Conservation (phyloP, 2,888 invertebrate species). For the Eulithis testata region DNA sequence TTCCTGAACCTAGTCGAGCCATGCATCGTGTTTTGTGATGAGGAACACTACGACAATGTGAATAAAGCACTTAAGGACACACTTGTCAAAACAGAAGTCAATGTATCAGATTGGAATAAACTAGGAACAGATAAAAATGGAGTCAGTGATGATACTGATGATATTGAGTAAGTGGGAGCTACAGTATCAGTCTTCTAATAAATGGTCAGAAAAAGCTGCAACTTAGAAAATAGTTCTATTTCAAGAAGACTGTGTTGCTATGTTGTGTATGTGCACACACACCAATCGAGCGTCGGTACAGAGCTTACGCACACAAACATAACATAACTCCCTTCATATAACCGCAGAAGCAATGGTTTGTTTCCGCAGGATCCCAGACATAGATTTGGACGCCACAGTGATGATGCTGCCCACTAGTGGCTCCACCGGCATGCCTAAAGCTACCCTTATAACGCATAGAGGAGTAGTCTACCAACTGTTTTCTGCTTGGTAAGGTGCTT, state of each 20-base stretch:
- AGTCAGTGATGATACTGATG: conserved; percentile 41
- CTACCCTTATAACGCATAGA: conserved; percentile 53
- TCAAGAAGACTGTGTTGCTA: too few species aligned
- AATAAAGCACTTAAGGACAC: conserved; percentile 23
- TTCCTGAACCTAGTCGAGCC: conserved; percentile 55
- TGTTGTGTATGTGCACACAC: too few species aligned
- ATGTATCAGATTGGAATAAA: conserved; percentile 45
- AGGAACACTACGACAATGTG: conserved; percentile 43
- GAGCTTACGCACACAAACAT: too few species aligned
- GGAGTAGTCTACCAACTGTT: conserved; percentile 58
- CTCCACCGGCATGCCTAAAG: conserved; percentile 68
- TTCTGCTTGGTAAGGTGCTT: conserved; percentile 52
- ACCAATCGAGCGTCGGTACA: too few species aligned
- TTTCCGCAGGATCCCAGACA: conserved; percentile 51
- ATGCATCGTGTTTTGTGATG: conserved; percentile 55
- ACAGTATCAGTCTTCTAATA: not conserved
- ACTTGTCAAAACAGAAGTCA: conserved; percentile 26
- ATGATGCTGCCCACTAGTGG: conserved; percentile 69
- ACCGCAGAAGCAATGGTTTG: not conserved
- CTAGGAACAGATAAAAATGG: conserved; percentile 44
- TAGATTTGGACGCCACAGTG: conserved; percentile 45
- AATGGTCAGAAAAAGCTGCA: too few species aligned
- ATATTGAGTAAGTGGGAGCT: conserved; percentile 45
- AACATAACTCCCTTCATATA: too few species aligned
- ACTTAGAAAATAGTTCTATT: too few species aligned